Base-by-base conservation (phyloP, 1,140 invertebrate genomes). In the Hormaphis cornu region DNA sequence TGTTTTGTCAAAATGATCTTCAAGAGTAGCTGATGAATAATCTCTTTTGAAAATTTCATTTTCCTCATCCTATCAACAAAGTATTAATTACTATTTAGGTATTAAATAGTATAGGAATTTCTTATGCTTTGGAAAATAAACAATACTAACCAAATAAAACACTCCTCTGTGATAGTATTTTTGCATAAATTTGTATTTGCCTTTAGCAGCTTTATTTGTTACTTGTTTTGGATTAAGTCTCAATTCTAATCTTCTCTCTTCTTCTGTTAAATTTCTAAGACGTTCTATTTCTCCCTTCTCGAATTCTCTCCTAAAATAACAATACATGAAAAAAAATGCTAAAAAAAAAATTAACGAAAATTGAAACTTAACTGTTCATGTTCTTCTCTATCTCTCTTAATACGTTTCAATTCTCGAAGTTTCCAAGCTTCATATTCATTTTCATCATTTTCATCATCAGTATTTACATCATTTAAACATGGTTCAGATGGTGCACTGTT, bases 151-250 rank as follows among this genome's bases (percentile, higher is more conserved):
- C 82, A 99, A 82, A 78, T 93, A 99, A 83, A 99, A 99, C 1
- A 92, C 95, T 79, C 97, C 97, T 75, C 97, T 87, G 83, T 99
- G 97, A 78, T 97, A 99, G 78, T 99, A 99, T 78, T 99, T 99
- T 81, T 99, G 97, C 71, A 99, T 80, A 80, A 98, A 99, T 78
- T 98, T 98, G 82, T 99, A 99, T 82, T 99, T 99, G 69, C 97
- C 97, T 82, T 99, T 99, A 2, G 86, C 83, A 2, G 91, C 87
- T 79, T 97, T 96, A 80, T 99, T 99, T 2, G 92, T 95, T 33
- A 99, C 83, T 12, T 85, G 56, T 80, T 96, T 97, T 0, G 96
- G 96, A 82, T 98, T 98, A n/a, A 89, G 78, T 58, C 93, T 84
- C 18, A 90, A 79, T 76, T 98, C 96, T 70, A 89, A 84, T 53